phyloP scores from a whole-genome alignment of 1,140 invertebrate genomes.

The Phymastichus coffea region DNA sequence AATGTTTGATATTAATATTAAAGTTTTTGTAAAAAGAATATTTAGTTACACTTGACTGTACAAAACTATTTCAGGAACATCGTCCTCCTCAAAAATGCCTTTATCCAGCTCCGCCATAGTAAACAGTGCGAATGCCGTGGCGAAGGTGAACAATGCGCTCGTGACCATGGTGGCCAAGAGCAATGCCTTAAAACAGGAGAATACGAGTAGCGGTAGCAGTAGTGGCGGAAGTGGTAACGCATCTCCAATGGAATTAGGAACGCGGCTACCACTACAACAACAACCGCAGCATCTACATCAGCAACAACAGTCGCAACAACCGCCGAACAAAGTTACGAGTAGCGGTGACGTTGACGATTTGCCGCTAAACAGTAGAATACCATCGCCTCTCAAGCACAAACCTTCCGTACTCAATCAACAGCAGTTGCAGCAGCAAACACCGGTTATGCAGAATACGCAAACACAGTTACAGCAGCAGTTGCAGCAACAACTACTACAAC shows the following conservation, averaged over 20 bases:
- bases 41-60: background rate
- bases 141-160: conserved; percentile 50
- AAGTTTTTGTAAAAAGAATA: background rate
- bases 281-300: background rate
- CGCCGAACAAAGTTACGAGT: conserved; percentile 45
- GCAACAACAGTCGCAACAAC: conserved; percentile 7
- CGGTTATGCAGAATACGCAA: too few species aligned
- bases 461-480: too few species aligned
- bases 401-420: conserved; percentile 43
- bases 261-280: background rate
- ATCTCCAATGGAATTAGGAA: conserved; percentile 3
- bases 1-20: background rate
- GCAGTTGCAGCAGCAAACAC: too few species aligned
- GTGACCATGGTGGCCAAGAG: conserved; percentile 48
- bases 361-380: conserved; percentile 54
- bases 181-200: conserved; percentile 54
- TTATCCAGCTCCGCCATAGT: conserved; percentile 48
- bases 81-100: conserved; percentile 47
- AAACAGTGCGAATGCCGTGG: conserved; percentile 47
- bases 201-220: background rate
- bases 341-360: conserved; percentile 53
- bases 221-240: background rate
- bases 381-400: conserved; percentile 53
- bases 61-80: conserved; percentile 31
- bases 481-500: too few species aligned